Base-by-base conservation (phyloP, 2,888 invertebrate species). In the Drosophila subsilvestris region DNA sequence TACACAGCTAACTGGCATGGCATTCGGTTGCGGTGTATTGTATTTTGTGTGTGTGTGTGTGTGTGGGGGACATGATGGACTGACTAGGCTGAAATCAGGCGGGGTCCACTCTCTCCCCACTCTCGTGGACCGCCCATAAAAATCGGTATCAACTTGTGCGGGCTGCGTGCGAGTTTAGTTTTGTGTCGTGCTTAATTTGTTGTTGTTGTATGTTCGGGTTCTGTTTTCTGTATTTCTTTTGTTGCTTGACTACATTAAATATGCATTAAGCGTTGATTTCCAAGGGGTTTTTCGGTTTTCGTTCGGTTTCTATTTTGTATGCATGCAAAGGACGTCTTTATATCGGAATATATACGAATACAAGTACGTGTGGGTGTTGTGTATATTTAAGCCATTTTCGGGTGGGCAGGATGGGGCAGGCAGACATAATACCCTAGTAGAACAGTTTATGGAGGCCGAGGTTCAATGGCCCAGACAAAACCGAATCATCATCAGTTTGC, bases 201-300 rank as follows among this genome's bases (percentile, higher is more conserved):
- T 59, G 62, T 37, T 54, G 48, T 55, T n/a, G n/a, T 61, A 58
- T 47, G 63, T 45, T 43, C 54, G 54, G 43, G 57, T 37, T 37
- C 37, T 37, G n/a, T 37, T 37, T 37, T 37, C 37, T 37, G 37
- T n/a, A n/a, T 37, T 32, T 17, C 37, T 71, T 54, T 70, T 69
- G 62, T 74, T 56, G 69, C 48, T 47, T 49, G 60, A 65, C 71
- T 63, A 75, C 71, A 87, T 84, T 87, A 87, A 82, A 80, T 85
- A 84, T 87, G 88, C 88, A 85, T 85, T 84, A 76, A 54, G 76
- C 78, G 65, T 54, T 65, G 69, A 79, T 71, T 71, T 76, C 63
- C 50, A 70, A 57, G 59, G 67, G 77, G 20, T 20, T 44, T 37
- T 37, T 17, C 66, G 77, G 9, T 25, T 32, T 32, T 32, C 25